phyloP scores from a whole-genome alignment of 2,888 invertebrate genomes.

The Globia sparganii region DNA sequence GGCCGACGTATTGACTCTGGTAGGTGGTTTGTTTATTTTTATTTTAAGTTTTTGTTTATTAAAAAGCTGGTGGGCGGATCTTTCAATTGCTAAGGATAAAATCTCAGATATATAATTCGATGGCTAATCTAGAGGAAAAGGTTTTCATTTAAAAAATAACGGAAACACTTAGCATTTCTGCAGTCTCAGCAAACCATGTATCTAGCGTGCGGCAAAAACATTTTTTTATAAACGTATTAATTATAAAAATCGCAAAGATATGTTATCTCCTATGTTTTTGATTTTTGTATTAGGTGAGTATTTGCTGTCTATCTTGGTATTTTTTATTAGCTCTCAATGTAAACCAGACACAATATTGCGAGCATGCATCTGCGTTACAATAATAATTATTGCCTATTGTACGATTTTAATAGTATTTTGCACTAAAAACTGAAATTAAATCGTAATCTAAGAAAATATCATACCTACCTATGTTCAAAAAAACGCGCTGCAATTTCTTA shows the following conservation, averaged over 20 bases:
- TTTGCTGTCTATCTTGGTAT: neutral
- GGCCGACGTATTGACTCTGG: constrained; percentile 79
- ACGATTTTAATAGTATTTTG: constrained; percentile 13
- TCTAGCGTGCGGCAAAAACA: neutral
- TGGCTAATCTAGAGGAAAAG: neutral
- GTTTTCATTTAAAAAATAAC: constrained; percentile 12
- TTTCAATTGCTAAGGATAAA: neutral
- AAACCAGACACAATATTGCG: neutral
- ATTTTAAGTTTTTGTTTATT: neutral
- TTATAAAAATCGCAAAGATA: neutral
- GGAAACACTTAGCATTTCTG: neutral
- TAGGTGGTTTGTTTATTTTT: constrained; percentile 65
- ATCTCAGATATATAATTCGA: neutral
- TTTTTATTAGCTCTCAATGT: neutral
- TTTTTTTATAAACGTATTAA: neutral
- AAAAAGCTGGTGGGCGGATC: neutral
- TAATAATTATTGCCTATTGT: constrained; percentile 6
- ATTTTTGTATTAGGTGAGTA: neutral
- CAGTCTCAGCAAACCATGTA: neutral
- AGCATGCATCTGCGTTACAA: neutral
- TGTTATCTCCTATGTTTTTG: neutral
- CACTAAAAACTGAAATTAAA: constrained; percentile 4
- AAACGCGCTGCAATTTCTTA: neutral
- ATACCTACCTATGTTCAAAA: neutral
- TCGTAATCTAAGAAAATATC: neutral